A percentile compares a stretch with the other conserved stretches of the same genome.
Conservation (phyloP, 1,140 invertebrate genomes). For the Luehdorfia chinensis region DNA sequence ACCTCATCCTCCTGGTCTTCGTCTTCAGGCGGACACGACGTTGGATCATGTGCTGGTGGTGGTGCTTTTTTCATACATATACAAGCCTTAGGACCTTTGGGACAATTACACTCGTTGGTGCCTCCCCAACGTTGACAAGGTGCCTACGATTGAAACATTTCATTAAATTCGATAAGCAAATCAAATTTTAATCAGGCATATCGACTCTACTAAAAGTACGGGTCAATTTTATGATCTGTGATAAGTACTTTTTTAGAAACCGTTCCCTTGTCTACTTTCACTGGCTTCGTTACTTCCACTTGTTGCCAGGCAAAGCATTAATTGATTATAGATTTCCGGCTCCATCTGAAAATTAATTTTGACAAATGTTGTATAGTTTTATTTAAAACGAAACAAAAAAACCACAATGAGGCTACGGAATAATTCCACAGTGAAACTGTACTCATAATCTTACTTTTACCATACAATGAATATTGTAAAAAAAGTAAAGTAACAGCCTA, state of each 20-base stretch:
- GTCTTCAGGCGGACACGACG: constrained; percentile 29
- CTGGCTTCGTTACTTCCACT: constrained; percentile 34
- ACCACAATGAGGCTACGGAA: too few relatives aligned
- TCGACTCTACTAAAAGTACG: too few relatives aligned
- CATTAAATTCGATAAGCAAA: too few relatives aligned
- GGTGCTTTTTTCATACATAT: constrained; percentile 44
- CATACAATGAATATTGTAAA: too few relatives aligned
- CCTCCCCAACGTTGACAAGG: constrained; percentile 55
- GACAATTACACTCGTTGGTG: constrained; percentile 53
- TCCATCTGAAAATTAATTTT: constrained; percentile 46
- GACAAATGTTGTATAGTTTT: too few relatives aligned
- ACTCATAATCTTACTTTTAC: too few relatives aligned
- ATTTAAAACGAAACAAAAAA: too few relatives aligned
- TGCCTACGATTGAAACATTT: too few relatives aligned
- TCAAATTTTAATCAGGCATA: too few relatives aligned
- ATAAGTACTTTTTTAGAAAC: constrained; percentile 47
- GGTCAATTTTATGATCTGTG: too few relatives aligned
- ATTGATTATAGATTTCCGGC: constrained; percentile 52
- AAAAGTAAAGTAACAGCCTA: too few relatives aligned
- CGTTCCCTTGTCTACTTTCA: constrained; percentile 47
- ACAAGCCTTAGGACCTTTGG: constrained; percentile 49
- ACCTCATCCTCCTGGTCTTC: constrained; percentile 35
- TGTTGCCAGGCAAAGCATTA: constrained; percentile 57
- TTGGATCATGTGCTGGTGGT: constrained; percentile 29
- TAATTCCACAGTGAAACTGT: too few relatives aligned